phyloP scores from a whole-genome alignment of 35 echinoderm and acorn worm species.

The Holothuria glaberrima region DNA sequence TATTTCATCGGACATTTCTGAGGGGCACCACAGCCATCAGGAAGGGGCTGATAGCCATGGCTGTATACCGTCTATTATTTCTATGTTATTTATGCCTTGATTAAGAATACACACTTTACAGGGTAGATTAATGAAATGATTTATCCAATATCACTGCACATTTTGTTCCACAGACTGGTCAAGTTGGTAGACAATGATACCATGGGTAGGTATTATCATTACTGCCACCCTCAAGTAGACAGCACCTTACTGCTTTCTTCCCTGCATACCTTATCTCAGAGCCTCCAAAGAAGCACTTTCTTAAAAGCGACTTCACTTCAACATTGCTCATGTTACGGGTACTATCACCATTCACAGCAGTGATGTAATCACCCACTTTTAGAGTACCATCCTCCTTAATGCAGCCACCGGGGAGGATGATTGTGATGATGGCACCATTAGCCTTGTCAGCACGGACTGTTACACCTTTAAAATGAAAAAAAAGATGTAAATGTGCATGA shows the following conservation, averaged over 20 bases:
- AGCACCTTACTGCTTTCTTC: not conserved
- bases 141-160: too few relatives aligned
- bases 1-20: too few relatives aligned
- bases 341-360: conserved; percentile 78
- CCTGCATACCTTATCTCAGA: conserved; percentile 77
- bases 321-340: conserved; percentile 81
- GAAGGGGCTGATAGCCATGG: too few relatives aligned
- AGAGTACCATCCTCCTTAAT: conserved; percentile 84
- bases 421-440: conserved; percentile 79
- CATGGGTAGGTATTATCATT: too few relatives aligned
- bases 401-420: conserved; percentile 80
- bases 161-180: too few relatives aligned
- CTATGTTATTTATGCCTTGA: too few relatives aligned
- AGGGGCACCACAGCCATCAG: too few relatives aligned
- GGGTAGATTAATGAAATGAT: too few relatives aligned
- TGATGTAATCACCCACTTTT: conserved; percentile 90
- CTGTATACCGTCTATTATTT: too few relatives aligned
- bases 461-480: conserved; percentile 56
- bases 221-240: too few relatives aligned
- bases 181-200: too few relatives aligned
- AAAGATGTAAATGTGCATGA: not conserved
- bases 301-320: conserved; percentile 65
- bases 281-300: conserved; percentile 70
- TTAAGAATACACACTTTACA: too few relatives aligned
- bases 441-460: conserved; percentile 80